These are phyloP conservation scores for Pocillopora damicornis DNA, from an alignment of 64 coral and sea anemone genomes.

Conservation along the genomic window DNA sequence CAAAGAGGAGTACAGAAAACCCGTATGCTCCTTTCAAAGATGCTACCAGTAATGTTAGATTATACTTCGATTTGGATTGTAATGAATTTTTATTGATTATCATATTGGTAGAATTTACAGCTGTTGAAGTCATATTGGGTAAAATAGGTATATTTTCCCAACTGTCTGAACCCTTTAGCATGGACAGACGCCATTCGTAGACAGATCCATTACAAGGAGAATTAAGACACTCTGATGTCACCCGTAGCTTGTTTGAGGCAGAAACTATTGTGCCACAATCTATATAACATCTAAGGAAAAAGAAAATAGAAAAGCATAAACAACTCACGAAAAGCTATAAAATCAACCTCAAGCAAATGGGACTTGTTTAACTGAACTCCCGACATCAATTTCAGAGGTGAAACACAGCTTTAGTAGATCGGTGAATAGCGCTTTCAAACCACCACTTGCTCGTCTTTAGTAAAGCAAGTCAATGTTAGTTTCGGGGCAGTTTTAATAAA, in stretches of 20 bases:
- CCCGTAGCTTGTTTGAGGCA: not conserved
- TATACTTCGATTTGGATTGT: not conserved
- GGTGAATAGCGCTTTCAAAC: no score
- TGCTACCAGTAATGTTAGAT: not conserved
- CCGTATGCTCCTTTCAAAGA: not conserved
- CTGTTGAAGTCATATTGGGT: not conserved
- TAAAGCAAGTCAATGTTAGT: no score
- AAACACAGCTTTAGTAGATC: no score
- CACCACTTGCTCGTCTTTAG: no score
- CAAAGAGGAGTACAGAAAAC: not conserved
- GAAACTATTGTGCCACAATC: not conserved
- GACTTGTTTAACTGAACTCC: not conserved
- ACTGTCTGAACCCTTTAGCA: not conserved
- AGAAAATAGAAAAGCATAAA: no score
- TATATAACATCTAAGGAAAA: not conserved
- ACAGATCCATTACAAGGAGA: not conserved
- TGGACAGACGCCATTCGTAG: not conserved
- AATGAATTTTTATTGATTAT: not conserved
- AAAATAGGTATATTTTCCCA: not conserved
- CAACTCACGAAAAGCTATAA: not conserved
- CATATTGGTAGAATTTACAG: not conserved
- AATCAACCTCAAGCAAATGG: no score
- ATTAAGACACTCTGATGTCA: not conserved
- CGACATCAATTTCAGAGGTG: no score
- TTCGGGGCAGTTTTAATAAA: no score